Conservation (phyloP, 1,140 invertebrate species). For the Bursaphelenchus mucronatus region DNA sequence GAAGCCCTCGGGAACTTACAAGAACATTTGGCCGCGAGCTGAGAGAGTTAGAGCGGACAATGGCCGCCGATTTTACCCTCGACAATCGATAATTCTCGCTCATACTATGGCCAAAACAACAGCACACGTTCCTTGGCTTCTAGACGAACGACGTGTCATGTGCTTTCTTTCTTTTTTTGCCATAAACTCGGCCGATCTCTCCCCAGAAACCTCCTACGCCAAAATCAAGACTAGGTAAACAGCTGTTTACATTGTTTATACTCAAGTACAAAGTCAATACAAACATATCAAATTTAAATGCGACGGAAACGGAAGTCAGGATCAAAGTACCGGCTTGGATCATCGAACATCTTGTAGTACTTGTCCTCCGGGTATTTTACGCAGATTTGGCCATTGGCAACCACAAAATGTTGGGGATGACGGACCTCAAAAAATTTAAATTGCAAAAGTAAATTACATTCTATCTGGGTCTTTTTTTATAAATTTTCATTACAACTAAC, state of each 20-base stretch:
- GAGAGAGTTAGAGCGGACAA: slow-evolving; percentile 37
- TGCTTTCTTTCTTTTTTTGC: too few relatives aligned
- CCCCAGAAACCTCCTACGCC: too few relatives aligned
- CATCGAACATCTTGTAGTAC: slow-evolving; percentile 4
- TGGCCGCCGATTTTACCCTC: slow-evolving; percentile 30
- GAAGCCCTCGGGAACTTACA: slow-evolving; percentile 7
- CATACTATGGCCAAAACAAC: too few relatives aligned
- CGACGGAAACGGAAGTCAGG: slow-evolving; percentile 22
- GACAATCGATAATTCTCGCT: too few relatives aligned
- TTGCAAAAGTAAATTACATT: slow-evolving; percentile 5
- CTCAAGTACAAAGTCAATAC: too few relatives aligned
- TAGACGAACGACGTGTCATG: too few relatives aligned
- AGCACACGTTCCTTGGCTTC: too few relatives aligned
- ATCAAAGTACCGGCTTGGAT: slow-evolving; percentile 2
- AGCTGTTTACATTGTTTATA: too few relatives aligned
- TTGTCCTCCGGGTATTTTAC: slow-evolving; percentile 18
- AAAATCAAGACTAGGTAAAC: too few relatives aligned
- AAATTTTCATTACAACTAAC: slow-evolving; percentile 5
- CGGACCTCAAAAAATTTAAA: slow-evolving; percentile 19
- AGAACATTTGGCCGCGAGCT: slow-evolving; percentile 27
- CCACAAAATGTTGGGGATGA: slow-evolving; percentile 13
- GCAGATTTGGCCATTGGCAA: slow-evolving; percentile 4
- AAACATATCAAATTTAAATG: neutral
- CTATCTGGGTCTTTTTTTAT: neutral
- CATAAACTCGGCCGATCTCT: too few relatives aligned